phyloP scores from a whole-genome alignment of 2,888 invertebrate species.

The Gastracanthus pulcherrimus region DNA sequence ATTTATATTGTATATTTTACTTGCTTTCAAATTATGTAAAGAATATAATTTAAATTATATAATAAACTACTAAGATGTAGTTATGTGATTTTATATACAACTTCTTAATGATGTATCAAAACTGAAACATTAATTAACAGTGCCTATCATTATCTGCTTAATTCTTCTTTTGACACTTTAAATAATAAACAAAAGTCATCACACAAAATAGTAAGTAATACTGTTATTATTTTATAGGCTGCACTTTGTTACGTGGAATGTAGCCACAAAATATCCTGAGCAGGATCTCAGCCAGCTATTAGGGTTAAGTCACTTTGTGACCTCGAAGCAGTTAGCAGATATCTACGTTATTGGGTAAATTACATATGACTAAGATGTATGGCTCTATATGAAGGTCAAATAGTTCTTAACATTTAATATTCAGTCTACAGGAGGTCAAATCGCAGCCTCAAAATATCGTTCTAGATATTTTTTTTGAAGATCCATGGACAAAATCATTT shows the following conservation, averaged over 20 bases:
- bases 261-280: constrained; percentile 87
- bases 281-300: constrained; percentile 87
- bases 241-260: constrained; percentile 94
- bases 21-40: neutral
- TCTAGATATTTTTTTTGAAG: constrained; percentile 88
- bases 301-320: constrained; percentile 81
- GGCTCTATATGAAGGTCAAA: constrained; percentile 7
- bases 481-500: constrained; percentile 90
- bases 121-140: neutral
- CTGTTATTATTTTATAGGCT: constrained; percentile 80
- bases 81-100: neutral
- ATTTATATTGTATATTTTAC: neutral
- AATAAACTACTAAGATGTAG: neutral
- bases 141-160: neutral
- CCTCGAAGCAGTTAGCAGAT: constrained; percentile 83
- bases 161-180: neutral
- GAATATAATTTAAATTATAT: neutral
- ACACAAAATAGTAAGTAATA: neutral
- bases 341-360: constrained; percentile 89
- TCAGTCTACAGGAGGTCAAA: constrained; percentile 92
- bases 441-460: constrained; percentile 92
- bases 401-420: constrained; percentile 50
- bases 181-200: neutral
- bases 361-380: constrained; percentile 38
- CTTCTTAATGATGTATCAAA: neutral